A percentile compares a stretch with the other conserved stretches of the same genome.
Conservation (phyloP, 2,113 vertebrate genomes). For the Lamprologus lemairii region DNA sequence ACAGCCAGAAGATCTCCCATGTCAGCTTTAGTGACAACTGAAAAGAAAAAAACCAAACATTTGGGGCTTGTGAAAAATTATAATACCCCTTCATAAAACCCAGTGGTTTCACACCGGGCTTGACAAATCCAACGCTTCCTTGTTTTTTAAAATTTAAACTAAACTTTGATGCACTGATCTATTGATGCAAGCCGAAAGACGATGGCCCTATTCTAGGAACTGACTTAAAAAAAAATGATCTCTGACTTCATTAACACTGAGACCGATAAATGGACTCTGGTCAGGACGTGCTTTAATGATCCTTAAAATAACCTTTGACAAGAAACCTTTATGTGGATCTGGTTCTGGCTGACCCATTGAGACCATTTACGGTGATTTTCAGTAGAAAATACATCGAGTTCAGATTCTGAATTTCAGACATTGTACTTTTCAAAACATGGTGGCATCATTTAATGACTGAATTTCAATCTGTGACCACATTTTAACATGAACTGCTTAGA, state of each 20-base stretch:
- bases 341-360: background rate
- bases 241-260: background rate
- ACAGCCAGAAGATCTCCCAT: background rate
- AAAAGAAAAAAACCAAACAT: background rate
- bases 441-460: background rate
- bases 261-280: background rate
- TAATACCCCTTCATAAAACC: background rate
- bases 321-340: background rate
- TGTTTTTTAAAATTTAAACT: background rate
- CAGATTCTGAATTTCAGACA: background rate
- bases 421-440: background rate
- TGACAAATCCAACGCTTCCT: background rate
- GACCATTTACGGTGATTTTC: background rate
- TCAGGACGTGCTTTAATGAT: background rate
- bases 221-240: background rate
- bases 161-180: background rate
- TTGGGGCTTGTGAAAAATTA: background rate
- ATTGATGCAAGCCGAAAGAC: background rate
- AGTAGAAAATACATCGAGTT: background rate
- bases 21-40: background rate
- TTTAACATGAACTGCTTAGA: background rate
- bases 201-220: background rate
- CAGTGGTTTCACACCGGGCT: background rate
- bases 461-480: background rate
- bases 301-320: background rate